phyloP scores from a whole-genome alignment of 2,888 invertebrate genomes.

The Protonemura montana region DNA sequence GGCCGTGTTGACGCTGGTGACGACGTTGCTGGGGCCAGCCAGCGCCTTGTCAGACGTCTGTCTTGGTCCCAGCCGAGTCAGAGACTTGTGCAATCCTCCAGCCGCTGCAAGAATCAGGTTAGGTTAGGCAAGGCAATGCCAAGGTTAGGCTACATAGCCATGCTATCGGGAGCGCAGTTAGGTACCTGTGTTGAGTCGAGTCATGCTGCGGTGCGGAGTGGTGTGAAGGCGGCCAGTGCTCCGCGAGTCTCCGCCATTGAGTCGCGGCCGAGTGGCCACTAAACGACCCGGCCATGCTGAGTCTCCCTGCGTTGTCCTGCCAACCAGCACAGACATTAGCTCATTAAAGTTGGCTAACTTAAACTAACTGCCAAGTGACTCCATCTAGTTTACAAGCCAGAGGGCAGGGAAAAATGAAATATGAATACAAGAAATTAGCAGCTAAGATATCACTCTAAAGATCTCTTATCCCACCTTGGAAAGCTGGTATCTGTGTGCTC shows the following conservation, averaged over 20 bases:
- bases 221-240: slow-evolving; percentile 78
- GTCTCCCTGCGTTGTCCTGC: slow-evolving; percentile 33
- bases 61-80: slow-evolving; percentile 81
- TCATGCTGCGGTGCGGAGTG: slow-evolving; percentile 79
- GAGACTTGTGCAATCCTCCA: slow-evolving; percentile 81
- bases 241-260: slow-evolving; percentile 69
- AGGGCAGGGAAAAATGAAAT: too few relatives aligned
- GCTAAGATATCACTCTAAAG: too few relatives aligned
- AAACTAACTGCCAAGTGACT: too few relatives aligned
- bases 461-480: too few relatives aligned
- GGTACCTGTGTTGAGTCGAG: slow-evolving; percentile 71
- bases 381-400: too few relatives aligned
- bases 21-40: slow-evolving; percentile 40
- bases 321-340: too few relatives aligned
- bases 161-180: too few relatives aligned
- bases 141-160: too few relatives aligned
- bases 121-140: too few relatives aligned
- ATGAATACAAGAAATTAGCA: too few relatives aligned
- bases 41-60: slow-evolving; percentile 74
- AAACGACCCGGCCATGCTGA: slow-evolving; percentile 49
- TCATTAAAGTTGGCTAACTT: too few relatives aligned
- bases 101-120: slow-evolving; percentile 65
- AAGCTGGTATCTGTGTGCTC: too few relatives aligned
- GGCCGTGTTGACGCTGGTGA: slow-evolving; percentile 39
- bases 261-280: slow-evolving; percentile 52